Evolutionary conservation across 1,140 invertebrate genomes (phyloP).

Genomic region (Dreissena polymorpha): DNA sequence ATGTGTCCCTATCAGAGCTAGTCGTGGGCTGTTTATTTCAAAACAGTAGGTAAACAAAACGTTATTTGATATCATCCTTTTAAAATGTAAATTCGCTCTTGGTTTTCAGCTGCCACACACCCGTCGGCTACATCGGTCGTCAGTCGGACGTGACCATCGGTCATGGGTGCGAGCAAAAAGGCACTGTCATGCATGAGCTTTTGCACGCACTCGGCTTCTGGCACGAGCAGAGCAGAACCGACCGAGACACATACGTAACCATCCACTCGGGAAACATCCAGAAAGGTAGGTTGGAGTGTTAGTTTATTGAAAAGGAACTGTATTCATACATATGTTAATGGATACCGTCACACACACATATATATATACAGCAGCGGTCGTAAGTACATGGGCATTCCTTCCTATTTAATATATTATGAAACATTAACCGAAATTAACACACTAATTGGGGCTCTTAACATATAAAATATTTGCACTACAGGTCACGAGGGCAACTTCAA

Average conservation of each 20-base stretch:
- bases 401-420: too few relatives aligned
- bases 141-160: conserved; percentile 62
- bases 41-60: too few relatives aligned
- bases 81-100: neutral
- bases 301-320: neutral
- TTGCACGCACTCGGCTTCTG: conserved; percentile 76
- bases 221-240: conserved; percentile 78
- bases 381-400: too few relatives aligned
- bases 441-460: too few relatives aligned
- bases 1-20: too few relatives aligned
- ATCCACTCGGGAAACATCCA: conserved; percentile 76
- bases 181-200: conserved; percentile 74
- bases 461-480: conserved; percentile 19
- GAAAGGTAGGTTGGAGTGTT: conserved; percentile 57
- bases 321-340: neutral
- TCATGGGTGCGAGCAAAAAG: conserved; percentile 67
- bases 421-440: too few relatives aligned
- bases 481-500: conserved; percentile 68
- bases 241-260: conserved; percentile 76
- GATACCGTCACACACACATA: too few relatives aligned
- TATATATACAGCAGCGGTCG: too few relatives aligned
- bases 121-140: conserved; percentile 59
- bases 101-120: conserved; percentile 62
- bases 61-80: too few relatives aligned
- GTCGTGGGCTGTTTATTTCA: too few relatives aligned